A percentile compares a stretch with the other conserved stretches of the same genome.
Conservation (phyloP, 1,140 invertebrate species). For the Fopius arisanus region DNA sequence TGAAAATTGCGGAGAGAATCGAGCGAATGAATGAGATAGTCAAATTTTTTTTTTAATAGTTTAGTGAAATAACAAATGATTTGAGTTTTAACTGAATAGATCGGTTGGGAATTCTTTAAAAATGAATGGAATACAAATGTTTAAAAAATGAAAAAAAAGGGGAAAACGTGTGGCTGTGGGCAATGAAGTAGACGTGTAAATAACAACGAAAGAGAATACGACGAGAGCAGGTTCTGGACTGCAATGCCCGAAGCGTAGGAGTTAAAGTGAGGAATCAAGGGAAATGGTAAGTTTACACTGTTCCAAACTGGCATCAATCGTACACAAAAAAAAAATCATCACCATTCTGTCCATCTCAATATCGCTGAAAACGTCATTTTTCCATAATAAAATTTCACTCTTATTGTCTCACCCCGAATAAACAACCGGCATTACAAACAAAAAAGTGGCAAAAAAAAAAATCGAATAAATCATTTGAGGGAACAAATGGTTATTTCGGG, state of each 20-base stretch:
- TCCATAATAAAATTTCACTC: too few species aligned
- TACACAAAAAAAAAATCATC: slow-evolving; percentile 3
- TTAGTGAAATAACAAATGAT: too few species aligned
- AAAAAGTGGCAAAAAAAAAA: not conserved
- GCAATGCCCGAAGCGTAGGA: not conserved
- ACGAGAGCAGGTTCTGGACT: not conserved
- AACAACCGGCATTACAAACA: not conserved
- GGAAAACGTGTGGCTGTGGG: not conserved
- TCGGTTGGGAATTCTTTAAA: not conserved
- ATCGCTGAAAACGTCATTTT: too few species aligned
- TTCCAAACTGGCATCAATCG: not conserved
- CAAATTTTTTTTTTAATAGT: too few species aligned
- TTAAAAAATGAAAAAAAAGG: not conserved
- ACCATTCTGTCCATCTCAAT: too few species aligned
- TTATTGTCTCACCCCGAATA: not conserved
- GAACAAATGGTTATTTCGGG: not conserved
- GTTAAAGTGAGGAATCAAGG: slow-evolving; percentile 6
- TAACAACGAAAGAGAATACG: slow-evolving; percentile 2
- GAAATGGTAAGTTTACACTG: not conserved
- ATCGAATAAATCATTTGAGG: not conserved
- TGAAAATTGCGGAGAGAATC: too few species aligned
- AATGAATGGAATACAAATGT: too few species aligned
- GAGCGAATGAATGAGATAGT: too few species aligned
- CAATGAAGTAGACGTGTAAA: not conserved
- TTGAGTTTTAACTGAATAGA: not conserved